Percentiles rank a stretch among this genome's conserved stretches.
Evolutionary conservation across 30 jellyfish, hydroid and myxozoan species (phyloP).

Genomic region (Aurelia sp.): DNA sequence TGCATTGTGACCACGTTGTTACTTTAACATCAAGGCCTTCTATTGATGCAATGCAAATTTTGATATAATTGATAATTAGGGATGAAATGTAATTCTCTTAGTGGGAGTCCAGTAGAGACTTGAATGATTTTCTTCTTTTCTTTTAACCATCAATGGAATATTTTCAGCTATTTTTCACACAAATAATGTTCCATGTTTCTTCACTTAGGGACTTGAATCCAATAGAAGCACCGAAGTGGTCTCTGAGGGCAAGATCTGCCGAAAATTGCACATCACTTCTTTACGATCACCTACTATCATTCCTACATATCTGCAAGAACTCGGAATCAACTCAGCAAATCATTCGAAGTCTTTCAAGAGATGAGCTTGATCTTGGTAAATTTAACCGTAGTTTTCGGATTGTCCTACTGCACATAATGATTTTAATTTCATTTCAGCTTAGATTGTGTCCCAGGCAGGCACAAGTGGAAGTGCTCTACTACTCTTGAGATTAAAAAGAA

Average conservation of each 20-base stretch:
- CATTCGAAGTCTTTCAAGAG: constrained; percentile 87
- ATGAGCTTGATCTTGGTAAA: constrained; percentile 59
- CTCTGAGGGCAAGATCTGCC: constrained; percentile 76
- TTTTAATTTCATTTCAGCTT: too few relatives aligned
- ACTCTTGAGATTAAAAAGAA: too few relatives aligned
- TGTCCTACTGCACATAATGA: too few relatives aligned
- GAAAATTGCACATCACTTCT: constrained; percentile 75
- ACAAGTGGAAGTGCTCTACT: too few relatives aligned
- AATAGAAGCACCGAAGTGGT: constrained; percentile 92
- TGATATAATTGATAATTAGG: too few relatives aligned
- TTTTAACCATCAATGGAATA: neutral
- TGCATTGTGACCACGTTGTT: too few relatives aligned
- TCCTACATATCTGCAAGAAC: constrained; percentile 71
- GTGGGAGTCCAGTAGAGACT: too few relatives aligned
- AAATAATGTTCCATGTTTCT: neutral
- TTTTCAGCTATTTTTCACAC: neutral
- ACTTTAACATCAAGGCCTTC: too few relatives aligned
- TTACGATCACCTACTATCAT: constrained; percentile 65
- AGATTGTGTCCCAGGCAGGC: too few relatives aligned
- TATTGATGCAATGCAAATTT: too few relatives aligned
- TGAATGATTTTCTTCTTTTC: too few relatives aligned
- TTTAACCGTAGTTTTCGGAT: neutral
- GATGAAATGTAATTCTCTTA: too few relatives aligned
- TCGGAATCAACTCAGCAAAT: constrained; percentile 86
- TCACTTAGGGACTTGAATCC: constrained; percentile 89